Conservation (phyloP, 1,140 invertebrate genomes). For the Cydia pomonella region DNA sequence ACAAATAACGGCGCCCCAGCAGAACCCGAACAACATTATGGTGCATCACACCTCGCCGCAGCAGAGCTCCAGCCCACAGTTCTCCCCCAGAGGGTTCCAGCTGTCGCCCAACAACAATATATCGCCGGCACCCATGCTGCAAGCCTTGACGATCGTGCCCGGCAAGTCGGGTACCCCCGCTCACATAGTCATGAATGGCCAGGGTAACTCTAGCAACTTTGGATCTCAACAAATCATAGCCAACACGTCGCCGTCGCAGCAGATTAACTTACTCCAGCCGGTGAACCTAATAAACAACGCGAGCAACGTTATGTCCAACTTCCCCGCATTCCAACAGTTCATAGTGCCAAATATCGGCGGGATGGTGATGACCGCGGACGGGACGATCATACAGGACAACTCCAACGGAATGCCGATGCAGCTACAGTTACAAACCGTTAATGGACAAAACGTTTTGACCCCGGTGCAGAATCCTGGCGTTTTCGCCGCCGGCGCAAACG, state of each 20-base stretch:
- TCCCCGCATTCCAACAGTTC: conserved; percentile 90
- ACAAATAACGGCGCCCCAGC: conserved; percentile 84
- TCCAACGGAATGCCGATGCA: conserved; percentile 85
- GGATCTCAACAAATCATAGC: conserved; percentile 85
- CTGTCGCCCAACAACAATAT: conserved; percentile 83
- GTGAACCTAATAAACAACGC: conserved; percentile 89
- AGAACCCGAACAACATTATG: conserved; percentile 75
- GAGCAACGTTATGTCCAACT: conserved; percentile 87
- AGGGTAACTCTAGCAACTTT: conserved; percentile 83
- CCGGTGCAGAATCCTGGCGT: conserved; percentile 88
- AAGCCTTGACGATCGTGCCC: conserved; percentile 88
- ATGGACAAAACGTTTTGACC: conserved; percentile 88
- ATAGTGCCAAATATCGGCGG: conserved; percentile 90
- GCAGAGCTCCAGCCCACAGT: conserved; percentile 82
- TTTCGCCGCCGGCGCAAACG: conserved; percentile 84
- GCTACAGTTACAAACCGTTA: conserved; percentile 89
- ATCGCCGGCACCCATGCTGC: conserved; percentile 84
- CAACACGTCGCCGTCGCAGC: conserved; percentile 86
- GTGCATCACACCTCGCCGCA: conserved; percentile 74
- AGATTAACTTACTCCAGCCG: conserved; percentile 89
- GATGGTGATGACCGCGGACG: conserved; percentile 88
- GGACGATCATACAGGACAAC: conserved; percentile 85
- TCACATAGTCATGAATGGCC: conserved; percentile 87
- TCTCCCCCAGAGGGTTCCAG: conserved; percentile 84
- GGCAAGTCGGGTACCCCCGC: conserved; percentile 86